Percentiles rank a stretch among this genome's conserved stretches.
Conservation (phyloP, 92 coral and sea anemone species). For the Plumapathes pennacea region DNA sequence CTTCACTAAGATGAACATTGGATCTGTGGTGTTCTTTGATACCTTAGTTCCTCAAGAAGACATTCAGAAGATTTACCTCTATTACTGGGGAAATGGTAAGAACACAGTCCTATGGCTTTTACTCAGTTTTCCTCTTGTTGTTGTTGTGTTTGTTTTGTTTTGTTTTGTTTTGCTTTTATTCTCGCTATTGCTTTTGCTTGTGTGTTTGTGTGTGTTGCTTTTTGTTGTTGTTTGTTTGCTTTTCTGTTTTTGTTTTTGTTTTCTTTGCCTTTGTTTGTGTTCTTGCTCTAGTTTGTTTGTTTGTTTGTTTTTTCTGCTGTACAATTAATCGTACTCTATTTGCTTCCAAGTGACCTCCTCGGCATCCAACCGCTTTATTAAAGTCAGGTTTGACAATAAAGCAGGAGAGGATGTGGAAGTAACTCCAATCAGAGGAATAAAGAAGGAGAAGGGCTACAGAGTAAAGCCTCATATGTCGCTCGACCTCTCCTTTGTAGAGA, state of each 20-base stretch:
- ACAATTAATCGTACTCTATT: too few relatives aligned
- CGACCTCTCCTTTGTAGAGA: slow-evolving; percentile 88
- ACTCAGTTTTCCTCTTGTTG: too few relatives aligned
- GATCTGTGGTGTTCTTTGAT: slow-evolving; percentile 89
- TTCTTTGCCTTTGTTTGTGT: too few relatives aligned
- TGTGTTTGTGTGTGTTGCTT: too few relatives aligned
- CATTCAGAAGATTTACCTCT: slow-evolving; percentile 79
- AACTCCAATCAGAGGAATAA: slow-evolving; percentile 91
- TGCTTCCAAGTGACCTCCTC: slow-evolving; percentile 61
- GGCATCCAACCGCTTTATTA: slow-evolving; percentile 88
- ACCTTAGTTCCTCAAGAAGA: slow-evolving; percentile 65
- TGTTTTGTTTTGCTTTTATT: too few relatives aligned
- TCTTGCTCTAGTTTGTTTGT: too few relatives aligned
- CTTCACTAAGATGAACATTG: slow-evolving; percentile 82
- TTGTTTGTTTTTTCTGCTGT: too few relatives aligned
- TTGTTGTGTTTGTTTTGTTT: too few relatives aligned
- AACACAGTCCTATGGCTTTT: too few relatives aligned
- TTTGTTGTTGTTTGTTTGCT: too few relatives aligned
- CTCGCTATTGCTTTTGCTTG: too few relatives aligned
- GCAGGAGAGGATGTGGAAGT: slow-evolving; percentile 83
- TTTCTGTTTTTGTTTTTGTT: too few relatives aligned
- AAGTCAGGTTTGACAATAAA: slow-evolving; percentile 90
- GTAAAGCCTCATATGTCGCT: slow-evolving; percentile 95
- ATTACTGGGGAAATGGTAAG: slow-evolving; percentile 96
- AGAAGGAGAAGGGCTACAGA: slow-evolving; percentile 85